These are phyloP conservation scores for Oxystoma pomonae DNA, from an alignment of 2,888 invertebrate species.

Conservation along the genomic window DNA sequence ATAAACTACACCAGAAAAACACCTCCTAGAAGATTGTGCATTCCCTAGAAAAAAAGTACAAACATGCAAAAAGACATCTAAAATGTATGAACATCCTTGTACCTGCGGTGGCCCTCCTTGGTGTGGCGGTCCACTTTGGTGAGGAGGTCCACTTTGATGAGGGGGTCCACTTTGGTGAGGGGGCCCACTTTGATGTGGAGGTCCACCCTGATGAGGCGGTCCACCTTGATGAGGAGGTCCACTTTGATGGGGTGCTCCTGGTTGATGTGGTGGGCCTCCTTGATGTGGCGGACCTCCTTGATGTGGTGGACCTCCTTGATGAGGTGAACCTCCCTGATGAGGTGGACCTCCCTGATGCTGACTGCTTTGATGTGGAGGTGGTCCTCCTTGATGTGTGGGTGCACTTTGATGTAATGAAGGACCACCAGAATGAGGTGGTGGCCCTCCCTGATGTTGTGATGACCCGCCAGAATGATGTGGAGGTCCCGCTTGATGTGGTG, in stretches of 20 bases:
- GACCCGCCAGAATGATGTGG: slow-evolving; percentile 44
- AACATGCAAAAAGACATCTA: too few relatives aligned
- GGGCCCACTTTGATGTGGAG: too few relatives aligned
- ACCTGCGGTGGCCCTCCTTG: background rate
- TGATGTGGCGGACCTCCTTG: slow-evolving; percentile 12
- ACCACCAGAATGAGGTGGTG: background rate
- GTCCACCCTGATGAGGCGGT: background rate
- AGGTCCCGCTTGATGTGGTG: slow-evolving; percentile 50
- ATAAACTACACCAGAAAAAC: too few relatives aligned
- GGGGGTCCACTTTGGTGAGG: background rate
- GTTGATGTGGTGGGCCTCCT: background rate
- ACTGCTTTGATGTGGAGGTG: slow-evolving; percentile 6
- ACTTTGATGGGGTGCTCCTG: slow-evolving; percentile 2
- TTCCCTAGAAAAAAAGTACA: too few relatives aligned
- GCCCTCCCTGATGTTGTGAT: background rate
- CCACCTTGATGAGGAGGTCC: too few relatives aligned
- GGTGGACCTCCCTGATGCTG: background rate
- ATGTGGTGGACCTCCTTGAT: slow-evolving; percentile 18
- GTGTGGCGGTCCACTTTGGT: background rate
- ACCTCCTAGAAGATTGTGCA: too few relatives aligned
- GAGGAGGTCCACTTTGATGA: slow-evolving; percentile 32
- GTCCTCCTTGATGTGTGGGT: slow-evolving; percentile 13
- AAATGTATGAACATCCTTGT: too few relatives aligned
- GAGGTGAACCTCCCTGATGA: slow-evolving; percentile 5
- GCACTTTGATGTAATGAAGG: background rate